Evolutionary conservation across 2,888 invertebrate species (phyloP).

Genomic region (Lissocephala sabroskyi): DNA sequence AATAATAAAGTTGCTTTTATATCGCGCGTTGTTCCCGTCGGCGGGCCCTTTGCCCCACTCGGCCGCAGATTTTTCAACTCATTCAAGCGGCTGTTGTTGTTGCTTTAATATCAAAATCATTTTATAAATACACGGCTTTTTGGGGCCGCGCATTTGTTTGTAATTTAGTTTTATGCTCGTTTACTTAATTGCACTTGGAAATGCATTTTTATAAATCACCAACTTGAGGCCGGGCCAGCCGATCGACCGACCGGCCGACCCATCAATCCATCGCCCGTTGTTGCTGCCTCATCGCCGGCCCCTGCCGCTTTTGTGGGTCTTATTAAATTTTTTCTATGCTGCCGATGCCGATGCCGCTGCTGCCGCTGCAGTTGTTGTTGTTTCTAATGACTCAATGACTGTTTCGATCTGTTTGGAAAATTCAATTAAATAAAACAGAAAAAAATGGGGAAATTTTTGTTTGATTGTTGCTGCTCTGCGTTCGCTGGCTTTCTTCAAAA

Average conservation of each 20-base stretch:
- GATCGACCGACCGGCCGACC: too few relatives aligned
- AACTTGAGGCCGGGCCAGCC: constrained; percentile 19
- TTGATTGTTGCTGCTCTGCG: background rate
- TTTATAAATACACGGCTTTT: constrained; percentile 38
- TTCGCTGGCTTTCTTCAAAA: background rate
- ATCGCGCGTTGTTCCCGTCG: background rate
- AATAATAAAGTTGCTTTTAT: constrained; percentile 48
- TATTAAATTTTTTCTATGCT: constrained; percentile 40
- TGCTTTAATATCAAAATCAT: constrained; percentile 43
- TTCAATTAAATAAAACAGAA: constrained; percentile 50
- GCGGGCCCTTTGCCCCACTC: background rate
- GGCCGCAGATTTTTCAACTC: background rate
- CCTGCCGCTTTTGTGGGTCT: constrained; percentile 47
- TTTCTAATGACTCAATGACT: constrained; percentile 52
- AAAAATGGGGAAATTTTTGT: background rate
- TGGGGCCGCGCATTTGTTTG: constrained; percentile 47
- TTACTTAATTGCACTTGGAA: constrained; percentile 65
- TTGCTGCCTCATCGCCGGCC: background rate
- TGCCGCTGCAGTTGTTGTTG: too few relatives aligned
- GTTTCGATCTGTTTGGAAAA: too few relatives aligned
- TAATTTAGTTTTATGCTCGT: constrained; percentile 63
- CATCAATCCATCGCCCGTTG: too few relatives aligned
- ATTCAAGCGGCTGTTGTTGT: constrained; percentile 18
- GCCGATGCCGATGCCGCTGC: too few relatives aligned
- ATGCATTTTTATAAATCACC: constrained; percentile 64